Evolutionary conservation across 2,888 invertebrate genomes (phyloP).

Genomic region (Microdon myrmicae): DNA sequence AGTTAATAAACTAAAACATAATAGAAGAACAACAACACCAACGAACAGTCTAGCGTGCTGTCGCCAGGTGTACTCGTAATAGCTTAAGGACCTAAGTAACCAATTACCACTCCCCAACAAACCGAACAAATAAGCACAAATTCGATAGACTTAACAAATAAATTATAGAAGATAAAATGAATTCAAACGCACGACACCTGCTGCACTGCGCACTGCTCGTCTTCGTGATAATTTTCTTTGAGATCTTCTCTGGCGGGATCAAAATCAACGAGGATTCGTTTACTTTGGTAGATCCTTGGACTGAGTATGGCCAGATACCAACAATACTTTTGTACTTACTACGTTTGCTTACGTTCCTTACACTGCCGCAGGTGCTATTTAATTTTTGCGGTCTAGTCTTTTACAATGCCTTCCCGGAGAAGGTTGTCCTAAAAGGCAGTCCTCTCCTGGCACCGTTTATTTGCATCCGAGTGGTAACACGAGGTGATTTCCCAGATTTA

Average conservation of each 20-base stretch:
- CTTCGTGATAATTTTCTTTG: conserved; percentile 79
- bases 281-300: conserved; percentile 80
- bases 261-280: conserved; percentile 70
- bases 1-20: too few relatives aligned
- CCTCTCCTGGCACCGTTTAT: conserved; percentile 93
- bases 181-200: conserved; percentile 75
- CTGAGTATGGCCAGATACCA: conserved; percentile 80
- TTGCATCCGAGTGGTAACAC: conserved; percentile 92
- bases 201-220: conserved; percentile 82
- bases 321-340: conserved; percentile 80
- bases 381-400: conserved; percentile 83
- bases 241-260: conserved; percentile 75
- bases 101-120: conserved; percentile 24
- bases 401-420: conserved; percentile 95
- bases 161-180: conserved; percentile 55
- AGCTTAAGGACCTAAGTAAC: conserved; percentile 20
- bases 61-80: too few relatives aligned
- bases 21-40: conserved; percentile 1
- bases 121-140: conserved; percentile 43
- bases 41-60: conserved; percentile 15
- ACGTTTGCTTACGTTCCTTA: conserved; percentile 83
- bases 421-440: conserved; percentile 87
- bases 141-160: conserved; percentile 5
- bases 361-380: conserved; percentile 89
- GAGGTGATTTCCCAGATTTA: conserved; percentile 92